phyloP scores from a whole-genome alignment of 2,113 vertebrate species.

The Pristiophorus japonicus region DNA sequence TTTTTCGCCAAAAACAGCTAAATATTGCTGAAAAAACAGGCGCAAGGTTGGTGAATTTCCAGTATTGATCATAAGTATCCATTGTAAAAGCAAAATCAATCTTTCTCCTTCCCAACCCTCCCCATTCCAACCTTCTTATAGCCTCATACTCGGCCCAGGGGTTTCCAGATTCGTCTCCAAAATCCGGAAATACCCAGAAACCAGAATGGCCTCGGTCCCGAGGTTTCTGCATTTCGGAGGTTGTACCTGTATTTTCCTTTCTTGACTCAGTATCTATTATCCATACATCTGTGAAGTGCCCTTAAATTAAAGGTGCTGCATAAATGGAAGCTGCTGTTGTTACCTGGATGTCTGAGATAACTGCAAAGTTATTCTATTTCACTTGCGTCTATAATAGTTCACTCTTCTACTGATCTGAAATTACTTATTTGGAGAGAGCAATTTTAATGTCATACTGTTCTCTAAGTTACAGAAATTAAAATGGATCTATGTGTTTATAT shows the following conservation, averaged over 20 bases:
- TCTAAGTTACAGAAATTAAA: background rate
- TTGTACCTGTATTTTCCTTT: background rate
- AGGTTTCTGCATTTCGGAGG: too few species aligned
- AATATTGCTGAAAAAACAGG: too few species aligned
- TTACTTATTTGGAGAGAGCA: background rate
- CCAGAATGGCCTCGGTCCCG: too few species aligned
- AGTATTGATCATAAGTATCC: too few species aligned
- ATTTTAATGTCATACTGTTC: background rate
- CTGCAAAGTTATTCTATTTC: background rate
- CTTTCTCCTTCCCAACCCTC: too few species aligned
- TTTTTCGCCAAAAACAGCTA: too few species aligned
- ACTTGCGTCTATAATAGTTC: background rate
- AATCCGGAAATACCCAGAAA: too few species aligned
- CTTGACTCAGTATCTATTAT: background rate
- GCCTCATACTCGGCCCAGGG: too few species aligned
- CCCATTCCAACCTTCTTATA: too few species aligned
- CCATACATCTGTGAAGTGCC: background rate
- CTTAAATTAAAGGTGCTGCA: background rate
- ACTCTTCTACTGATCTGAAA: background rate
- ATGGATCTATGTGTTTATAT: background rate
- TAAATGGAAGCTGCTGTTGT: background rate
- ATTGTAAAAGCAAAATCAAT: too few species aligned
- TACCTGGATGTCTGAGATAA: background rate
- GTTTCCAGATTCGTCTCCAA: too few species aligned
- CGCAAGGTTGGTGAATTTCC: too few species aligned